Conservation (phyloP, 2,888 invertebrate genomes). For the Ligdia adustata region DNA sequence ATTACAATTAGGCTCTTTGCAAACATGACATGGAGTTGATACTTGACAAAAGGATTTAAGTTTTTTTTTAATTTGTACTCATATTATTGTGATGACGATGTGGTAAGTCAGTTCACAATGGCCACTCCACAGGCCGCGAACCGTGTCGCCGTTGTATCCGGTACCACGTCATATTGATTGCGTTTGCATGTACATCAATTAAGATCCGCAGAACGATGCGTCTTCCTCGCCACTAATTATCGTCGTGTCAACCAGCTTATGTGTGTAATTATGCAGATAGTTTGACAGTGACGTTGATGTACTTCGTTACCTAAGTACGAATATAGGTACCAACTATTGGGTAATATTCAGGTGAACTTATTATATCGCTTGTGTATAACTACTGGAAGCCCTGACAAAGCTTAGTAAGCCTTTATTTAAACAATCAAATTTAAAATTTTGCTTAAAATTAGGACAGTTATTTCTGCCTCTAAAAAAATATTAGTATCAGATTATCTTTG, state of each 20-base stretch:
- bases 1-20: too few relatives aligned
- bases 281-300: constrained; percentile 60
- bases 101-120: constrained; percentile 25
- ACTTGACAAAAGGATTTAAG: too few relatives aligned
- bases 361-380: too few relatives aligned
- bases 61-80: too few relatives aligned
- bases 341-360: background rate
- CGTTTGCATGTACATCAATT: constrained; percentile 83
- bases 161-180: constrained; percentile 76
- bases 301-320: constrained; percentile 1
- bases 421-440: too few relatives aligned
- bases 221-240: constrained; percentile 78
- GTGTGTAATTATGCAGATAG: constrained; percentile 65
- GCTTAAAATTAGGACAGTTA: too few relatives aligned
- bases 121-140: constrained; percentile 20
- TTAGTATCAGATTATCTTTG: too few relatives aligned
- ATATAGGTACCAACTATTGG: background rate
- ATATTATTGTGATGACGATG: background rate
- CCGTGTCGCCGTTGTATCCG: constrained; percentile 61
- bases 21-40: too few relatives aligned
- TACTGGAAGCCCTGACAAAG: too few relatives aligned
- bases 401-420: too few relatives aligned
- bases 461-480: too few relatives aligned
- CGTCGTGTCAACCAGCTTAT: constrained; percentile 63
- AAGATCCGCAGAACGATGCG: constrained; percentile 75